Evolutionary conservation across 2,797 vertebrate species (phyloP).

Genomic region (Mormyrops attenuatus): DNA sequence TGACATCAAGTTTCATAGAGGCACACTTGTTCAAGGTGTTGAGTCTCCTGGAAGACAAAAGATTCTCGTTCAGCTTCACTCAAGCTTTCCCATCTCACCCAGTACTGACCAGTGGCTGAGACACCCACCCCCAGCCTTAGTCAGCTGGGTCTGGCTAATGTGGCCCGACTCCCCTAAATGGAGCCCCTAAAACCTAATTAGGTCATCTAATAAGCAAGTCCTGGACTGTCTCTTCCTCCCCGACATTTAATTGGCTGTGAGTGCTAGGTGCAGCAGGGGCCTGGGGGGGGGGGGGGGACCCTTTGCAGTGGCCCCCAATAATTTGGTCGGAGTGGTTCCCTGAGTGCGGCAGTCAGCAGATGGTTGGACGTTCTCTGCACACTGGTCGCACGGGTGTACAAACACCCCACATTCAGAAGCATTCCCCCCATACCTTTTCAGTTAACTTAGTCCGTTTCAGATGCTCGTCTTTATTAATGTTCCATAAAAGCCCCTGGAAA

Average conservation of each 20-base stretch:
- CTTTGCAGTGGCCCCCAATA: constrained; percentile 12
- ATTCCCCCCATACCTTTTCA: constrained; percentile 14
- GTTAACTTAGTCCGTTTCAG: constrained; percentile 21
- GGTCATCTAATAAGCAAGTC: constrained; percentile 41
- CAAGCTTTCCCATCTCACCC: background rate
- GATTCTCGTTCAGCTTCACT: constrained; percentile 17
- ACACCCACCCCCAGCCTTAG: background rate
- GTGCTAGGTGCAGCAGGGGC: constrained; percentile 5
- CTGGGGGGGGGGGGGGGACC: background rate
- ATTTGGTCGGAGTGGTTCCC: constrained; percentile 18
- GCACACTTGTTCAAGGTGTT: constrained; percentile 97
- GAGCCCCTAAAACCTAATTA: constrained; percentile 45
- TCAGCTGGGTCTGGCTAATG: constrained; percentile 21
- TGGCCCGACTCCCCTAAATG: constrained; percentile 15
- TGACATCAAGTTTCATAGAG: constrained; percentile 98
- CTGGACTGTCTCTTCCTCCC: constrained; percentile 31
- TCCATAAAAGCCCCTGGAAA: constrained; percentile 17
- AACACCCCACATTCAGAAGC: background rate
- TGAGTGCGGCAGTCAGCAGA: constrained; percentile 8
- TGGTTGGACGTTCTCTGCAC: constrained; percentile 12
- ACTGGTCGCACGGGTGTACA: background rate
- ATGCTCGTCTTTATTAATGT: constrained; percentile 25
- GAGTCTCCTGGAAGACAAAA: constrained; percentile 77
- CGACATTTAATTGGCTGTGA: constrained; percentile 34
- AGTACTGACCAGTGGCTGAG: background rate